Evolutionary conservation across 2,113 vertebrate species (phyloP).

Genomic region (Probosciger aterrimus): DNA sequence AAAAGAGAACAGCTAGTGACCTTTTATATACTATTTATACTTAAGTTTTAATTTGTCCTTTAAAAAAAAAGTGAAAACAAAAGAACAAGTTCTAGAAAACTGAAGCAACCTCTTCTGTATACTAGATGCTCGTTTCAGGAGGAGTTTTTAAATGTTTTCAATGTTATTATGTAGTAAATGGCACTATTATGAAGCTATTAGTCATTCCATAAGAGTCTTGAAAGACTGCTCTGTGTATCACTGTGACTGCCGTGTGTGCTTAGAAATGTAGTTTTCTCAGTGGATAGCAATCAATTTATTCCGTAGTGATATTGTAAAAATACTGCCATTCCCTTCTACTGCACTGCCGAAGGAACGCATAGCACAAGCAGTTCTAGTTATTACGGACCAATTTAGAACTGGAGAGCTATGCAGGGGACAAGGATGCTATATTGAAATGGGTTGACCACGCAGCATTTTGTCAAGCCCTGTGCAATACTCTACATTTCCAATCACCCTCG

Average conservation of each 20-base stretch:
- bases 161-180: slow-evolving; percentile 96
- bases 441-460: slow-evolving; percentile 89
- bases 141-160: slow-evolving; percentile 97
- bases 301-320: slow-evolving; percentile 91
- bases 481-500: not conserved
- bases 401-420: slow-evolving; percentile 73
- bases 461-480: slow-evolving; percentile 96
- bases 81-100: slow-evolving; percentile 87
- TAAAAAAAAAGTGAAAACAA: slow-evolving; percentile 84
- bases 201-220: slow-evolving; percentile 97
- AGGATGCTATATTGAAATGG: slow-evolving; percentile 62
- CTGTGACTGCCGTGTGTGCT: slow-evolving; percentile 98
- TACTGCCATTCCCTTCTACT: slow-evolving; percentile 93
- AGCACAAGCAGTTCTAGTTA: slow-evolving; percentile 79
- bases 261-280: slow-evolving; percentile 96
- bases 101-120: slow-evolving; percentile 91
- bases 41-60: slow-evolving; percentile 91
- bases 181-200: slow-evolving; percentile 96
- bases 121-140: slow-evolving; percentile 91
- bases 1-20: slow-evolving; percentile 85
- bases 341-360: slow-evolving; percentile 81
- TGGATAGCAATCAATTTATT: slow-evolving; percentile 92
- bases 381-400: slow-evolving; percentile 80
- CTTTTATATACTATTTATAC: slow-evolving; percentile 87
- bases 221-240: slow-evolving; percentile 98